These are phyloP conservation scores for Sarcoramphus papa DNA, from an alignment of 2,797 vertebrate genomes.

Conservation along the genomic window DNA sequence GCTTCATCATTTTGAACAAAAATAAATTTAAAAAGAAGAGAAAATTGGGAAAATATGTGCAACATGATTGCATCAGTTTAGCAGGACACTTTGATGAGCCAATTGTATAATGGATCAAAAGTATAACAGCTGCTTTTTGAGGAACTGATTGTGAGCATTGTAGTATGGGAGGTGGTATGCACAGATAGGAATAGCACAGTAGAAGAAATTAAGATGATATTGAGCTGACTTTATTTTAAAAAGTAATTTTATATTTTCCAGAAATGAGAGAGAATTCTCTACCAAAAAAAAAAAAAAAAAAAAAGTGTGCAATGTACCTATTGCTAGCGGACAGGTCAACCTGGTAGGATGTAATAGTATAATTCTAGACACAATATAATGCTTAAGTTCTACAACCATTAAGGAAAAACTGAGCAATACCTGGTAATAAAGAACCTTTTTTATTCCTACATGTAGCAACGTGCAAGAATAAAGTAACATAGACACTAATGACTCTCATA, in stretches of 20 bases:
- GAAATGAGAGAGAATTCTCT: background rate
- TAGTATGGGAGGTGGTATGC: no score
- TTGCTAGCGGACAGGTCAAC: background rate
- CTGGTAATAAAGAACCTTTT: background rate
- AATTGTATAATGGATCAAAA: background rate
- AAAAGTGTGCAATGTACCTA: background rate
- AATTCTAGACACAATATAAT: background rate
- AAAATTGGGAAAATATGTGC: background rate
- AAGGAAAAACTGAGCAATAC: background rate
- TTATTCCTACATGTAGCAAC: fast-evolving
- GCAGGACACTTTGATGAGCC: background rate
- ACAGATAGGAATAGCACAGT: background rate
- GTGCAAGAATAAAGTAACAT: background rate
- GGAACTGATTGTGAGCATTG: background rate
- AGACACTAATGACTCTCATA: background rate
- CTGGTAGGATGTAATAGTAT: background rate
- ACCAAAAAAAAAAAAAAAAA: background rate
- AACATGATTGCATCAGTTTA: background rate
- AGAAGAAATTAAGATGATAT: background rate
- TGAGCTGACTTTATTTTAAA: background rate
- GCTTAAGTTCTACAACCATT: background rate
- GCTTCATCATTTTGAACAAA: background rate
- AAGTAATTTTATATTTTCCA: background rate
- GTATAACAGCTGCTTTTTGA: background rate
- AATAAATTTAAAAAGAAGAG: background rate